Conservation (phyloP, 1,140 invertebrate genomes). For the Musca domestica region DNA sequence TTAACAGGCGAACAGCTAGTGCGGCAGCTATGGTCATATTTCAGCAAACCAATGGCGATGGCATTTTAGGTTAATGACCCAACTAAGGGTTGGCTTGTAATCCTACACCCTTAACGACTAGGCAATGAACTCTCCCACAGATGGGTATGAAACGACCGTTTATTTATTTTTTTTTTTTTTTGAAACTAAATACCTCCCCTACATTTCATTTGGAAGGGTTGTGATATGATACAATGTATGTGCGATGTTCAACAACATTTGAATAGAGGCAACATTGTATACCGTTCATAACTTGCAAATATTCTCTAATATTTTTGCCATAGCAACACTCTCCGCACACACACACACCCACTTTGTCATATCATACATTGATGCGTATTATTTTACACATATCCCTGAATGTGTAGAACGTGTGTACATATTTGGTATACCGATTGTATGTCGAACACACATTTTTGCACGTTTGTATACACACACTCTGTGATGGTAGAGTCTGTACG, state of each 20-base stretch:
- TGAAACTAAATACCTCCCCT: no score
- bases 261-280: not conserved
- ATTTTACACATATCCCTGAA: no score
- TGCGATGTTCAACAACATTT: not conserved
- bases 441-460: constrained; percentile 23
- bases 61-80: not conserved
- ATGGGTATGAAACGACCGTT: not conserved
- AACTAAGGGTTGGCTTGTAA: constrained; percentile 6
- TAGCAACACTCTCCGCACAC: not conserved
- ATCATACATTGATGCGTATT: not conserved
- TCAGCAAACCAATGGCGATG: not conserved
- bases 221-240: not conserved
- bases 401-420: no score
- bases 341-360: not conserved
- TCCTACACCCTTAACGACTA: constrained; percentile 9
- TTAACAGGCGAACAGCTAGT: constrained; percentile 39
- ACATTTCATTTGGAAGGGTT: not conserved
- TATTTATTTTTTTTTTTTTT: not conserved
- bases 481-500: constrained; percentile 46
- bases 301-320: not conserved
- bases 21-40: not conserved
- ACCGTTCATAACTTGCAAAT: not conserved
- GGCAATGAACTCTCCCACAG: constrained; percentile 9
- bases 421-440: not conserved
- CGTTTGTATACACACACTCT: constrained; percentile 47